Conservation (phyloP, 1,140 invertebrate genomes). For the Chlorops oryzae region DNA sequence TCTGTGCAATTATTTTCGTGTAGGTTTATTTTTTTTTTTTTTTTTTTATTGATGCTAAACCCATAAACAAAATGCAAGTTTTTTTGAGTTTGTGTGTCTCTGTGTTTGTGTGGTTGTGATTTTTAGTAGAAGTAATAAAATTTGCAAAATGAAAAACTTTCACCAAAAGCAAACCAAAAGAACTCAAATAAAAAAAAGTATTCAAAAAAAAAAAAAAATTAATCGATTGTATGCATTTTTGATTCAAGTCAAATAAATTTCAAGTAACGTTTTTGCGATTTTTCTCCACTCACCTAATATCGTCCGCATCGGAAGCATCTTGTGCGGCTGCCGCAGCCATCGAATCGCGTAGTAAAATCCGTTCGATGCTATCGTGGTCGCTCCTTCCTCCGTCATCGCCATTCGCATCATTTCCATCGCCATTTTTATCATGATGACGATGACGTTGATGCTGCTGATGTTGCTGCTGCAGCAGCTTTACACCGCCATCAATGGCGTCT, state of each 20-base stretch:
- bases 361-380: neutral
- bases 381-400: slow-evolving; percentile 7
- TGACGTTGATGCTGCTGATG: neutral
- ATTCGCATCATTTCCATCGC: slow-evolving; percentile 16
- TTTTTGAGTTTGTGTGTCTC: too few relatives aligned
- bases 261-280: too few relatives aligned
- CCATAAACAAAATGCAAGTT: too few relatives aligned
- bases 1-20: too few relatives aligned
- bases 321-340: slow-evolving; percentile 16
- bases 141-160: slow-evolving; percentile 31
- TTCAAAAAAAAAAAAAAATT: too few relatives aligned
- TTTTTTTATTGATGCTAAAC: too few relatives aligned
- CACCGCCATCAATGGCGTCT: slow-evolving; percentile 15
- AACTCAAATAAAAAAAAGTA: too few relatives aligned
- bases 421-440: slow-evolving; percentile 11
- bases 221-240: slow-evolving; percentile 17
- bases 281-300: slow-evolving; percentile 41
- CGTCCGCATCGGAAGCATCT: slow-evolving; percentile 37
- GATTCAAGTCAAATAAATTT: too few relatives aligned
- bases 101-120: slow-evolving; percentile 30
- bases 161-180: slow-evolving; percentile 33
- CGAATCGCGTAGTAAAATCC: slow-evolving; percentile 11
- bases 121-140: slow-evolving; percentile 18
- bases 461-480: slow-evolving; percentile 13
- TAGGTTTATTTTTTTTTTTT: too few relatives aligned